These are phyloP conservation scores for Seira musarum DNA, from an alignment of 2,888 invertebrate species.

Conservation along the genomic window DNA sequence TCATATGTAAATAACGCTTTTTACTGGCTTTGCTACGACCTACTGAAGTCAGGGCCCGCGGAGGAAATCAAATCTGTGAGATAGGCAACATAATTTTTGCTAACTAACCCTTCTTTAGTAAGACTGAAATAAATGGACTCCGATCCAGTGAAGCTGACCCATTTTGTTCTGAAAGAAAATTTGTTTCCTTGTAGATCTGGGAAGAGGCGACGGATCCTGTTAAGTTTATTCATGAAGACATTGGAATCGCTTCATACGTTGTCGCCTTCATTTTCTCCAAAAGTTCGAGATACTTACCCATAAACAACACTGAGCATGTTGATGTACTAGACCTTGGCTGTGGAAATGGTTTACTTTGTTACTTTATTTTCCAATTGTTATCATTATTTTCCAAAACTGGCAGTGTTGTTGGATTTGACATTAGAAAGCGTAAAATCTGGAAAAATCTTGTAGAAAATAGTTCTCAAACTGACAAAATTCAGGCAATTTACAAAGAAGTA, in stretches of 20 bases:
- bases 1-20: constrained; percentile 15
- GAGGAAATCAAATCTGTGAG: constrained; percentile 36
- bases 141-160: no score
- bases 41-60: constrained; percentile 43
- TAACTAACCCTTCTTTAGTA: no score
- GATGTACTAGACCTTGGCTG: constrained; percentile 94
- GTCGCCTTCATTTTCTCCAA: constrained; percentile 33
- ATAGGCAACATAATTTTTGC: no score
- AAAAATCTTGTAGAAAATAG: constrained; percentile 78
- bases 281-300: constrained; percentile 75
- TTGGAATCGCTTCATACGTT: constrained; percentile 90
- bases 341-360: constrained; percentile 95
- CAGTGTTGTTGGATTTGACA: constrained; percentile 86
- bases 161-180: no score
- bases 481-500: no score
- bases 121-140: no score
- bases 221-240: constrained; percentile 97
- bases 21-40: constrained; percentile 44
- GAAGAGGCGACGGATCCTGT: constrained; percentile 93
- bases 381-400: constrained; percentile 80
- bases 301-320: constrained; percentile 81
- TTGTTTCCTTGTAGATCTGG: constrained; percentile 80
- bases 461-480: constrained; percentile 72
- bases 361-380: constrained; percentile 80
- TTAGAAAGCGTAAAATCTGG: constrained; percentile 89